Evolutionary conservation across 2,888 invertebrate genomes (phyloP).

Genomic region (Lutraria lutraria): DNA sequence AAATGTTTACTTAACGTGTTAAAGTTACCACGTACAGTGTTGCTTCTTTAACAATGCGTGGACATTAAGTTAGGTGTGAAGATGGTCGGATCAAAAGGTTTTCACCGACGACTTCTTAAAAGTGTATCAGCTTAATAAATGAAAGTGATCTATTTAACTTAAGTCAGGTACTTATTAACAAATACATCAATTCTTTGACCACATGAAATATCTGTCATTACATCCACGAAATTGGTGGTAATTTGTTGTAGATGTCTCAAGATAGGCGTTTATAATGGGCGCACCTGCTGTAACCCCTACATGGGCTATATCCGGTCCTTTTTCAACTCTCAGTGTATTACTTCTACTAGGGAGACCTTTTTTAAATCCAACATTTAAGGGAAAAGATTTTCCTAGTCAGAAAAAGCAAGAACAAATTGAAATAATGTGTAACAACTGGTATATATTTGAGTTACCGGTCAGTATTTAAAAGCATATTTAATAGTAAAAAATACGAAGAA

Average conservation of each 20-base stretch:
- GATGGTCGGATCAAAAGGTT: constrained; percentile 56
- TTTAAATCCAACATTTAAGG: no score
- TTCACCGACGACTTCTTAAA: constrained; percentile 48
- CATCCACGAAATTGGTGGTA: constrained; percentile 34
- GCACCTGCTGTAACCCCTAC: constrained; percentile 39
- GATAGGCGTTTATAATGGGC: constrained; percentile 41
- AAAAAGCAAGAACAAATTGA: background rate
- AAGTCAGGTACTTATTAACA: constrained; percentile 66
- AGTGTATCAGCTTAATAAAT: constrained; percentile 41
- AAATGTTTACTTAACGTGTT: constrained; percentile 67
- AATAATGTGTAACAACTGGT: background rate
- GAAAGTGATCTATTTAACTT: constrained; percentile 68
- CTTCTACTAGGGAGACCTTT: background rate
- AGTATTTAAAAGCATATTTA: background rate
- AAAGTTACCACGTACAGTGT: constrained; percentile 63
- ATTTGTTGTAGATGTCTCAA: constrained; percentile 21
- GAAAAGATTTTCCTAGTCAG: background rate
- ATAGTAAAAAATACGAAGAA: no score
- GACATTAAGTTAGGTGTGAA: constrained; percentile 55
- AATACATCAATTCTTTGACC: constrained; percentile 58
- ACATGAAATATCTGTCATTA: constrained; percentile 48
- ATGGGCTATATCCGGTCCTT: constrained; percentile 27
- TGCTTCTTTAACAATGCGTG: constrained; percentile 43
- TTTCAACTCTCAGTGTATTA: background rate
- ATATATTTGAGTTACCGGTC: background rate